Conservation (phyloP, 1,140 invertebrate genomes). For the Achroia grisella region DNA sequence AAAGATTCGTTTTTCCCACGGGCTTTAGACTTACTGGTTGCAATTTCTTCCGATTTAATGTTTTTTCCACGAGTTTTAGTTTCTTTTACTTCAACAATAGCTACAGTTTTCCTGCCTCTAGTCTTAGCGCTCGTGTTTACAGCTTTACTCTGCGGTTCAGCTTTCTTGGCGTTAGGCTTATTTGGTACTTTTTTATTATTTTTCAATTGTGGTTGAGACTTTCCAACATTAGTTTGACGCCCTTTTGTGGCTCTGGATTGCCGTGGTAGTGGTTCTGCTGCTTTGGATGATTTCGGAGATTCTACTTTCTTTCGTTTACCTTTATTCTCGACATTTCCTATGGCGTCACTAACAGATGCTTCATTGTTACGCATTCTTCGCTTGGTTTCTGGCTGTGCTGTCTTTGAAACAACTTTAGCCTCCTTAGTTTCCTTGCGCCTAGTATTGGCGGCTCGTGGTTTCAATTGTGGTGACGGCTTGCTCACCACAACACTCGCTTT, state of each 20-base stretch:
- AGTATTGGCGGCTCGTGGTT: slow-evolving; percentile 3
- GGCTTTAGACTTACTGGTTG: neutral
- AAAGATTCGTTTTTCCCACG: neutral
- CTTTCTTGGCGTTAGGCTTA: slow-evolving; percentile 1
- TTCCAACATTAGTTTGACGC: slow-evolving; percentile 3
- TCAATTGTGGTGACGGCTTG: slow-evolving; percentile 15
- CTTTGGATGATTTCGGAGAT: slow-evolving; percentile 12
- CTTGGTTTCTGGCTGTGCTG: neutral
- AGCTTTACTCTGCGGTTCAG: neutral
- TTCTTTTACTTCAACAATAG: neutral
- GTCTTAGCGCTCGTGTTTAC: neutral
- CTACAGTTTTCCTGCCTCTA: slow-evolving; percentile 1
- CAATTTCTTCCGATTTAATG: neutral
- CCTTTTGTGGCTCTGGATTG: slow-evolving; percentile 5
- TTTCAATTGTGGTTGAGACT: neutral
- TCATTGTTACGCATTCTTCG: slow-evolving; percentile 5
- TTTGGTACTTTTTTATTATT: slow-evolving; percentile 1
- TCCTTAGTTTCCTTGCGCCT: neutral
- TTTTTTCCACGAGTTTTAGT: neutral
- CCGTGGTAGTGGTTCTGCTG: neutral
- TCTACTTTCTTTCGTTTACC: neutral
- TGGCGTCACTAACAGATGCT: neutral
- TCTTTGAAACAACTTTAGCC: neutral
- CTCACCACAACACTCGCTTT: slow-evolving; percentile 5
- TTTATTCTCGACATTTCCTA: neutral